Conservation (phyloP, 2,888 invertebrate genomes). For the Scaeva pyrastri region DNA sequence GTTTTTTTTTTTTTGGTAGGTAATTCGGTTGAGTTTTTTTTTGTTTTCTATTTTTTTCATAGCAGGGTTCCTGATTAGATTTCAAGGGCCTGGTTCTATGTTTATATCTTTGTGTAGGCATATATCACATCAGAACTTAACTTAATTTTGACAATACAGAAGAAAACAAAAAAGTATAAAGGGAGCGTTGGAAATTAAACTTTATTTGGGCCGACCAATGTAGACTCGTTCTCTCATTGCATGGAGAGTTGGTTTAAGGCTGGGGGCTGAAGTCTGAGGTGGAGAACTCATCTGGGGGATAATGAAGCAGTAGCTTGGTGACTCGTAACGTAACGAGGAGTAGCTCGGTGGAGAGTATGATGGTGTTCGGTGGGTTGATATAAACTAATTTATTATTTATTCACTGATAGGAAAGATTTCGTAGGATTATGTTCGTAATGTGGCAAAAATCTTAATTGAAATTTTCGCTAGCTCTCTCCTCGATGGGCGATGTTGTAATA, state of each 20-base stretch:
- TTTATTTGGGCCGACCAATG: constrained; percentile 29
- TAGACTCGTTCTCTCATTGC: neutral
- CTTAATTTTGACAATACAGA: constrained; percentile 45
- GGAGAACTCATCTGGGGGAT: neutral
- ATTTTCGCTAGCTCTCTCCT: constrained; percentile 31
- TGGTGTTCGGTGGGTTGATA: neutral
- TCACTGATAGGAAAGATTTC: constrained; percentile 33
- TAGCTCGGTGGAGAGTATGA: neutral
- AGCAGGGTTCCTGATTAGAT: constrained; percentile 26
- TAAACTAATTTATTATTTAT: constrained; percentile 59
- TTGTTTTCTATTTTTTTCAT: constrained; percentile 7
- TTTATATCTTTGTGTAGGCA: neutral
- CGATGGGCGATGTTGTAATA: constrained; percentile 16
- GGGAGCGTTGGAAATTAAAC: constrained; percentile 19
- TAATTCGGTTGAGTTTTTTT: constrained; percentile 44
- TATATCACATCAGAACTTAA: constrained; percentile 15
- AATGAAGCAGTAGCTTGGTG: neutral
- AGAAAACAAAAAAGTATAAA: constrained; percentile 2
- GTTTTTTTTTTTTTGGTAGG: constrained; percentile 15
- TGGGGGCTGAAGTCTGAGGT: no score
- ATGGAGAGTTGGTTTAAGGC: no score
- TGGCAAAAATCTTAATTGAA: constrained; percentile 53
- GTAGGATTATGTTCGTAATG: constrained; percentile 50
- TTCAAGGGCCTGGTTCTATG: constrained; percentile 13
- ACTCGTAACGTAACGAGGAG: neutral